Conservation (phyloP, 2,113 vertebrate species). For the Oryzias woworae region DNA sequence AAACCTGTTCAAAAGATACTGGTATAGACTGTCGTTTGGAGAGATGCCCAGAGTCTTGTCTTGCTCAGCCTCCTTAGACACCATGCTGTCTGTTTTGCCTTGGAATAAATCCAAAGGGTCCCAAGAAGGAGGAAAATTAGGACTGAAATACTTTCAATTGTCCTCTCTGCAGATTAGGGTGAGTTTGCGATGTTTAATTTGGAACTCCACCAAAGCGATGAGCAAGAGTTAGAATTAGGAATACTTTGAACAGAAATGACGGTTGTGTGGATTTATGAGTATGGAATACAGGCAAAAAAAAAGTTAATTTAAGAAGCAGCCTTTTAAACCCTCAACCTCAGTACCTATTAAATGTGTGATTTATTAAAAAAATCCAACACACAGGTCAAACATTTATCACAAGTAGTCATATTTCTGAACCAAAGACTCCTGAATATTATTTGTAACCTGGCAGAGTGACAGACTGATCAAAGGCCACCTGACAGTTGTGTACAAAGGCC, state of each 20-base stretch:
- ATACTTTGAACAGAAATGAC: constrained; percentile 30
- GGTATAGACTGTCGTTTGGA: constrained; percentile 51
- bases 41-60: constrained; percentile 46
- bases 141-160: constrained; percentile 53
- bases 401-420: constrained; percentile 21
- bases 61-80: constrained; percentile 42
- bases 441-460: constrained; percentile 49
- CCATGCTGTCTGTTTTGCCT: constrained; percentile 42
- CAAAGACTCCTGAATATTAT: constrained; percentile 50
- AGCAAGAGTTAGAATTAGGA: constrained; percentile 21
- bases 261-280: constrained; percentile 14
- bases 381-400: constrained; percentile 15
- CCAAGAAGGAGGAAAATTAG: constrained; percentile 42
- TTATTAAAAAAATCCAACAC: constrained; percentile 8
- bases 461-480: constrained; percentile 51
- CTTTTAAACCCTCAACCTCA: constrained; percentile 11
- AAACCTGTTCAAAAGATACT: constrained; percentile 55
- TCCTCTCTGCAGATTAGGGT: constrained; percentile 50
- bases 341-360: constrained; percentile 9
- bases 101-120: constrained; percentile 59
- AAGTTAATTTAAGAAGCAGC: neutral
- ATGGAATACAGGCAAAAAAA: constrained; percentile 4
- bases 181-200: constrained; percentile 44
- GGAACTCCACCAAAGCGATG: constrained; percentile 32
- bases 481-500: constrained; percentile 40